Evolutionary conservation across 2,797 vertebrate genomes (phyloP), one percentile per base, ranked within the genome.

Genomic region (Staurois parvus): DNA sequence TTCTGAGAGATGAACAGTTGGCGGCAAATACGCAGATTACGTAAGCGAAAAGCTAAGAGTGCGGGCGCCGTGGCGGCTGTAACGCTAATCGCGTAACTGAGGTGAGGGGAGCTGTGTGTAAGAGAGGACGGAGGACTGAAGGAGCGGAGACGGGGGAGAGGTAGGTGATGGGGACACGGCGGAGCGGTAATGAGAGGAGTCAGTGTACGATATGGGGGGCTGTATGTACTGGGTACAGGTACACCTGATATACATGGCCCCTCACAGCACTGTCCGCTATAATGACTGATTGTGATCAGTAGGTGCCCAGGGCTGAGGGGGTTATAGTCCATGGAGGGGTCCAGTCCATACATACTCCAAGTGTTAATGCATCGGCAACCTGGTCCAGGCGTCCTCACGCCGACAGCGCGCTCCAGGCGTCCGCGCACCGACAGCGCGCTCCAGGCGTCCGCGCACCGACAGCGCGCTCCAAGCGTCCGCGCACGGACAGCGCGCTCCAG

Each of bases 21-120:
- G 84, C 78, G 69, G 62, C 76, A 21, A 37, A 88, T 88, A 81
- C 88, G 88, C 40, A 73, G 40, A 0, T 48, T 79, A 19, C 70
- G 80, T 32, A 79, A 45, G 1, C 28, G 8, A 76, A 88, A 85
- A 85, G 88, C 2, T 6, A 76, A 2, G 1, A 13, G 0, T 52
- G 28, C 28, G 69, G 21, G 56, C 66, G 40, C 24, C 40, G 72
- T 56, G 80, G 6, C 78, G 3, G 12, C 52, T 29, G 21, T n/a
- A 72, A 70, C 87, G 90, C 26, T 1, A 0, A 45, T 82, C 37
- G 89, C 91, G 92, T 89, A 91, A 79, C 4, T n/a, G 45, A 80
- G 72, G 87, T 82, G 21, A 82, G 34, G 73, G 79, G 19, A 77
- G 73, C 88, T 2, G 90, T 48, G 87, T 90, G 69, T 78, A n/a